Percentiles rank a stretch among this genome's conserved stretches.
Evolutionary conservation across 2,797 vertebrate genomes (phyloP).

Genomic region (Esox lucius): DNA sequence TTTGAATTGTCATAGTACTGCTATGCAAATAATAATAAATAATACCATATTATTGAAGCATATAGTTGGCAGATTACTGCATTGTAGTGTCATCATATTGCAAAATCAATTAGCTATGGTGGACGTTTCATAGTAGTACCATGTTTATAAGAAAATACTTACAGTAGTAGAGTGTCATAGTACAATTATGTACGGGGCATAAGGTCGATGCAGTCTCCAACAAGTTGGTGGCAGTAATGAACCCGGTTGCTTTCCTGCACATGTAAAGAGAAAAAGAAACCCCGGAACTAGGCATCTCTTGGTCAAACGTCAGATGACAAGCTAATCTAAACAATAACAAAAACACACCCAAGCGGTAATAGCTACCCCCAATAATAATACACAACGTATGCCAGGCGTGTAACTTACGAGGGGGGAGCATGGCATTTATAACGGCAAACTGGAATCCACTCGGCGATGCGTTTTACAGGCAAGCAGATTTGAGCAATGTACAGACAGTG

Average conservation of each 20-base stretch:
- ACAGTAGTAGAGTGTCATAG: too few species aligned
- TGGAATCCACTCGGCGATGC: conserved; percentile 81
- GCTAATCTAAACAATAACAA: background rate
- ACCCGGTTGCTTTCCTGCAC: background rate
- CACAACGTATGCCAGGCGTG: background rate
- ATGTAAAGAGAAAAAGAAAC: background rate
- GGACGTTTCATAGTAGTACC: too few species aligned
- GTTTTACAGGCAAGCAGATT: conserved; percentile 72
- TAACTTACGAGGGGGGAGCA: conserved; percentile 27
- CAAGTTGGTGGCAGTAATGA: background rate
- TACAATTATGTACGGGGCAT: too few species aligned
- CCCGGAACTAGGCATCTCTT: background rate
- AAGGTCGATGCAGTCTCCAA: background rate
- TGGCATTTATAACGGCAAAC: conserved; percentile 81
- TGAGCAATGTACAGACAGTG: background rate
- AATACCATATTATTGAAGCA: too few species aligned
- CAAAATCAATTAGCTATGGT: too few species aligned
- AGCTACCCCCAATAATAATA: background rate
- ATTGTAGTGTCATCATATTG: too few species aligned
- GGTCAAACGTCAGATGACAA: background rate
- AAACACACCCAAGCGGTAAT: background rate
- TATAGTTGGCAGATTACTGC: too few species aligned
- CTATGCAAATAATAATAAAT: too few species aligned
- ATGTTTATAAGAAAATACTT: too few species aligned
- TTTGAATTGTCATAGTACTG: too few species aligned